Conservation (phyloP, 30 jellyfish, hydroid and myxozoan species). For the Aurelia sp. region DNA sequence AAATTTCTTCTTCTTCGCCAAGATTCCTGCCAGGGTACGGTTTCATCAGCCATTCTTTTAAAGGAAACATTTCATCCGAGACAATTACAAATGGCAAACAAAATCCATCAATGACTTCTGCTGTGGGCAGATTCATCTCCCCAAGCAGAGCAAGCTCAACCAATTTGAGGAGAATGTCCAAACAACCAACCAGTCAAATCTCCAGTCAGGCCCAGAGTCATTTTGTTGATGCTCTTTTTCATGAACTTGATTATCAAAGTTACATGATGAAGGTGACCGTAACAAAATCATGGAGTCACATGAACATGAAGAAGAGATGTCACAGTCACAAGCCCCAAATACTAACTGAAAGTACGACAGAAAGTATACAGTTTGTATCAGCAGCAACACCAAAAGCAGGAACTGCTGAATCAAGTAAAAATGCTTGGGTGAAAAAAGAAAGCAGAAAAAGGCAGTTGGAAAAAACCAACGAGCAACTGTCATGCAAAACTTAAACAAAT, state of each 20-base stretch:
- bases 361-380: background rate
- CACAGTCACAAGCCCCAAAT: slow-evolving; percentile 15
- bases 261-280: background rate
- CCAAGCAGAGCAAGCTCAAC: slow-evolving; percentile 32
- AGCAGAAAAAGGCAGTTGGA: slow-evolving; percentile 33
- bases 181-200: background rate
- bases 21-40: too few relatives aligned
- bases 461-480: slow-evolving; percentile 11
- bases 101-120: too few relatives aligned
- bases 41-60: too few relatives aligned
- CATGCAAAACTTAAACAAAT: slow-evolving; percentile 3
- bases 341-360: slow-evolving; percentile 25
- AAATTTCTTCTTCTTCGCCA: too few relatives aligned
- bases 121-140: too few relatives aligned
- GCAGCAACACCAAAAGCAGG: background rate
- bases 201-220: slow-evolving; percentile 1
- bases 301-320: slow-evolving; percentile 11
- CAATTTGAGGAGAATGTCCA: slow-evolving; percentile 1
- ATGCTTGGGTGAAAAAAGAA: slow-evolving; percentile 38
- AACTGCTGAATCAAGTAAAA: background rate
- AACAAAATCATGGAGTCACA: background rate
- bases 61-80: too few relatives aligned
- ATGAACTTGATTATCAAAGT: background rate
- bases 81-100: too few relatives aligned
- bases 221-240: background rate